phyloP scores from a whole-genome alignment of 2,888 invertebrate species.

The Tipula confusa region DNA sequence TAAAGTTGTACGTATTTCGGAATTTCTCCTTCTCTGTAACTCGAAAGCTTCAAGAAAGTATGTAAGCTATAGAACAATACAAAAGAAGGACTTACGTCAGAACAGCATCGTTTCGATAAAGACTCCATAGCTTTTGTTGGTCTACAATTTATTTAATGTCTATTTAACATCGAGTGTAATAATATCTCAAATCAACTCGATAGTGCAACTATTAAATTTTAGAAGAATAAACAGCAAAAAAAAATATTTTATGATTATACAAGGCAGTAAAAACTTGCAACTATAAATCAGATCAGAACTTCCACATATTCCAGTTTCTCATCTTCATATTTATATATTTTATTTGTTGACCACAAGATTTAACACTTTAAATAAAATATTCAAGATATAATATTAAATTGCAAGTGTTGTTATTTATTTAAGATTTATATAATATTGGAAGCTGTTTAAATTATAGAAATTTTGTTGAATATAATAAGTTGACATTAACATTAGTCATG shows the following conservation, averaged over 20 bases:
- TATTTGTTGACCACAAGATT: neutral
- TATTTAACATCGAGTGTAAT: too few relatives aligned
- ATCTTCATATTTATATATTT: neutral
- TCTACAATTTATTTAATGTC: too few relatives aligned
- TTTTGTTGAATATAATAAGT: neutral
- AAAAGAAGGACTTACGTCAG: too few relatives aligned
- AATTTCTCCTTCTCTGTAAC: too few relatives aligned
- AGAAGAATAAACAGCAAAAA: too few relatives aligned
- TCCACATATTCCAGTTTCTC: conserved; percentile 16
- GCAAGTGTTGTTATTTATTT: neutral
- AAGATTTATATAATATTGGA: neutral
- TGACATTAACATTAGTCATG: conserved; percentile 25
- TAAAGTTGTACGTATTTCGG: too few relatives aligned
- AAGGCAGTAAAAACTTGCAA: neutral
- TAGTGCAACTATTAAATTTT: too few relatives aligned
- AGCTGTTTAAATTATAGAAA: neutral
- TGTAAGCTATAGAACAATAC: too few relatives aligned
- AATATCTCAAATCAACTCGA: too few relatives aligned
- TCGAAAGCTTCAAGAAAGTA: too few relatives aligned
- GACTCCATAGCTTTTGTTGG: too few relatives aligned
- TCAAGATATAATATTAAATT: neutral
- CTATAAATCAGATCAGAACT: conserved; percentile 9
- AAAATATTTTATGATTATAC: neutral
- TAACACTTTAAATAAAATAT: neutral
- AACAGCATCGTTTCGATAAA: too few relatives aligned